Base-by-base conservation (phyloP, 1,140 invertebrate genomes). In the Pseudomyrmex flavicornis region DNA sequence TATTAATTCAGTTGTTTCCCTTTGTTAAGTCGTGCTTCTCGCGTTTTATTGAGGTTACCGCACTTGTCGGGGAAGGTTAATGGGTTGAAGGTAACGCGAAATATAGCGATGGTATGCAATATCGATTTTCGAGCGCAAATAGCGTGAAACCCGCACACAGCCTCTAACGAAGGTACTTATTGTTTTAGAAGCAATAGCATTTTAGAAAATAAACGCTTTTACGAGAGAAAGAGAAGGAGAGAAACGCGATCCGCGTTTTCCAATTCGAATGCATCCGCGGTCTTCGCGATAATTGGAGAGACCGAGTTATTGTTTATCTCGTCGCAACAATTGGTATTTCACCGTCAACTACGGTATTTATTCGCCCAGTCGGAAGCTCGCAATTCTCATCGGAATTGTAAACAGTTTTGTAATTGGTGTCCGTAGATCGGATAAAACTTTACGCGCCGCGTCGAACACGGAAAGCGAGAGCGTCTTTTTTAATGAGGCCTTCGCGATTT, bases 401-500 rank as follows among this genome's bases (percentile, higher is more conserved):
- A 35, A 35, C 35, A 35, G 5, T 35, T 35, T 35, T 35, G 35
- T 35, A 35, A 35, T 35, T 35, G 61, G n/a, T 20, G 75, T 17
- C 35, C 17, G 10, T 26, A n/a, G 7, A n/a, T 1, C 46, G 12
- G 54, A 73, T 13, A 58, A 48, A 13, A 35, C 20, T 50, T 10
- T 17, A n/a, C n/a, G 17, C 17, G 17, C 17, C 17, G 50, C 22
- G 35, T 35, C 35, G 35, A 35, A 35, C 35, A 35, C 5, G 5
- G 35, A 35, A 35, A 35, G 35, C 35, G 35, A 35, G 54, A 5
- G 8, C 15, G 20, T 70, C 70, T 70, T 65, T 59, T 80, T 35
- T 80, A 80, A 80, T 66, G 76, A 80, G 17, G 76, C 44, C 58
- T 59, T 59, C 52, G 44, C 66, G 44, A 79, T 69, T 69, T 79